Conservation (phyloP, 2,113 vertebrate genomes). For the Carettochelys insculpta region DNA sequence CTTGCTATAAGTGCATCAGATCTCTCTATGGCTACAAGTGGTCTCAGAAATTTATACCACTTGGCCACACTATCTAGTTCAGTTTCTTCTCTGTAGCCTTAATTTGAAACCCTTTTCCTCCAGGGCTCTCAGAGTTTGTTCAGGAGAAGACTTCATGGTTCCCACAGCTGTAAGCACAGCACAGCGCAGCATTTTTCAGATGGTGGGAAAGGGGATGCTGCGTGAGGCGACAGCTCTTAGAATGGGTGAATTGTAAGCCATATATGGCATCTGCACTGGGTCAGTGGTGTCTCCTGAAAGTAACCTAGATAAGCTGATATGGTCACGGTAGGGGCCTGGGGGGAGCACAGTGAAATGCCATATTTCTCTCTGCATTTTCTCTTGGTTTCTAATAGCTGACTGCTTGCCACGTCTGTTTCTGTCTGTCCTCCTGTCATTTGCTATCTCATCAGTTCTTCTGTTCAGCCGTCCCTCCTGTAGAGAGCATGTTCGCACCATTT, state of each 20-base stretch:
- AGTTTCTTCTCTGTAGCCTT: not conserved
- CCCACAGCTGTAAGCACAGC: not conserved
- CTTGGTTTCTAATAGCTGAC: not conserved
- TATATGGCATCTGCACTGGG: not conserved
- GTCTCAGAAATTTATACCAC: not conserved
- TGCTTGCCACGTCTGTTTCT: conserved; percentile 1
- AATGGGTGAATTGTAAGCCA: not conserved
- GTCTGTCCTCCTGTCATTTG: not conserved
- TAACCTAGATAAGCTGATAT: not conserved
- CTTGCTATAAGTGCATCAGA: not conserved
- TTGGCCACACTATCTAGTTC: not conserved
- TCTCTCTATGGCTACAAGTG: not conserved
- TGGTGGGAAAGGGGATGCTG: not conserved
- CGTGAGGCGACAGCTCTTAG: not conserved
- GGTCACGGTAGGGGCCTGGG: not conserved
- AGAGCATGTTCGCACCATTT: not conserved
- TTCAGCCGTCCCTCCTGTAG: not conserved
- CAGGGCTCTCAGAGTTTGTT: accelerated
- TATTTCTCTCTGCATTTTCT: not conserved
- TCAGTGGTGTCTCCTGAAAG: not conserved
- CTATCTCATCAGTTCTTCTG: not conserved
- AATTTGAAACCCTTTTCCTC: accelerated
- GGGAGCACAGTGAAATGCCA: not conserved
- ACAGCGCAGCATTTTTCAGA: not conserved
- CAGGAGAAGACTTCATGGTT: not conserved